A percentile compares a stretch with the other conserved stretches of the same genome.
phyloP scores from a whole-genome alignment of 1,140 invertebrate species.

The Drepana arcuata region DNA sequence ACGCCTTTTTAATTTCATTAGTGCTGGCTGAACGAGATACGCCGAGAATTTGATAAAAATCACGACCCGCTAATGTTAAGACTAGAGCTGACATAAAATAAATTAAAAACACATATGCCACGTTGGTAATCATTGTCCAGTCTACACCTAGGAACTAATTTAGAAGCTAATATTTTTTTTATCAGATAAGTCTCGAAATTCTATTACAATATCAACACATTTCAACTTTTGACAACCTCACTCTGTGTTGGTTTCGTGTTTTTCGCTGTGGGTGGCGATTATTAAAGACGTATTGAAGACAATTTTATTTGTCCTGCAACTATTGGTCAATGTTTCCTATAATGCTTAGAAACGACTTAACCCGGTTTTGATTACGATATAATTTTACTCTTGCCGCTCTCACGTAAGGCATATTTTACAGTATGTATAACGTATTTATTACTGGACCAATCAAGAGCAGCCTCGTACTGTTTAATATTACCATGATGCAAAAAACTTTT shows the following conservation, averaged over 20 bases:
- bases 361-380: no score
- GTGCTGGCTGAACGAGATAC: conserved; percentile 86
- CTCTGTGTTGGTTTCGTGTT: no score
- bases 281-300: no score
- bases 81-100: conserved; percentile 45
- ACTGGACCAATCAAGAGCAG: conserved; percentile 21
- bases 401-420: no score
- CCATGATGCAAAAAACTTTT: conserved; percentile 2
- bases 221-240: conserved; percentile 37
- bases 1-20: conserved; percentile 98
- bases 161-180: conserved; percentile 15
- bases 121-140: conserved; percentile 48
- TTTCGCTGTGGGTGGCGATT: no score
- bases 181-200: conserved; percentile 13
- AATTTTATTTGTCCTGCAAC: no score
- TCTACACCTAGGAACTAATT: conserved; percentile 31
- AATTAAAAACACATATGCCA: conserved; percentile 40
- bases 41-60: conserved; percentile 97
- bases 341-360: no score
- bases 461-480: conserved; percentile 26
- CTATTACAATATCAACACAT: conserved; percentile 32
- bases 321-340: no score
- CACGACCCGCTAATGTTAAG: conserved; percentile 73
- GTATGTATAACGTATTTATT: background rate
- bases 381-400: no score